A percentile compares a stretch with the other conserved stretches of the same genome.
These are phyloP conservation scores for Aphaenogaster floridana DNA, from an alignment of 1,140 invertebrate genomes.

Conservation along the genomic window DNA sequence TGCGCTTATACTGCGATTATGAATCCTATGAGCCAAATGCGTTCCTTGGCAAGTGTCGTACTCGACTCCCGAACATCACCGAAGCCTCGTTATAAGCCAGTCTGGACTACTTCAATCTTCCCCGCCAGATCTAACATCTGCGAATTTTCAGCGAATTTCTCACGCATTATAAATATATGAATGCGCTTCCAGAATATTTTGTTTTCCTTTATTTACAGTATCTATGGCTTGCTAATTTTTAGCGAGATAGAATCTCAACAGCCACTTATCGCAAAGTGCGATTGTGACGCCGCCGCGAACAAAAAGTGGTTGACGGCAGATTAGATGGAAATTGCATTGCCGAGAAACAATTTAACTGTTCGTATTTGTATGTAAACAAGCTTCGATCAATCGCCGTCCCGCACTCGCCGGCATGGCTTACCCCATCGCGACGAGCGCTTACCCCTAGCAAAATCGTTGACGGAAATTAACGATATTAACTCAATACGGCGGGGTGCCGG, in stretches of 20 bases:
- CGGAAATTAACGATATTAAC: constrained; percentile 80
- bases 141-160: background rate
- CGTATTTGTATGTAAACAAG: constrained; percentile 75
- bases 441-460: constrained; percentile 71
- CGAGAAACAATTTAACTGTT: constrained; percentile 60
- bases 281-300: constrained; percentile 61
- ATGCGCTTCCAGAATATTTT: background rate
- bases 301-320: constrained; percentile 60
- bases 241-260: constrained; percentile 4
- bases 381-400: constrained; percentile 61
- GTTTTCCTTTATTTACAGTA: background rate
- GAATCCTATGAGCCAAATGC: constrained; percentile 34
- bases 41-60: constrained; percentile 21
- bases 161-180: background rate
- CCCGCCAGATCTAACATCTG: too few species aligned
- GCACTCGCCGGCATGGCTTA: background rate
- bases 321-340: constrained; percentile 69
- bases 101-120: background rate
- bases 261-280: constrained; percentile 12
- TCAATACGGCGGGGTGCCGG: constrained; percentile 65
- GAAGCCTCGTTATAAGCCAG: constrained; percentile 29
- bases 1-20: constrained; percentile 61
- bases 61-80: constrained; percentile 32
- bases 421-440: constrained; percentile 44
- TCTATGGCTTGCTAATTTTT: background rate